These are phyloP conservation scores for Phoebastria nigripes DNA, from an alignment of 2,797 vertebrate species.

Conservation along the genomic window DNA sequence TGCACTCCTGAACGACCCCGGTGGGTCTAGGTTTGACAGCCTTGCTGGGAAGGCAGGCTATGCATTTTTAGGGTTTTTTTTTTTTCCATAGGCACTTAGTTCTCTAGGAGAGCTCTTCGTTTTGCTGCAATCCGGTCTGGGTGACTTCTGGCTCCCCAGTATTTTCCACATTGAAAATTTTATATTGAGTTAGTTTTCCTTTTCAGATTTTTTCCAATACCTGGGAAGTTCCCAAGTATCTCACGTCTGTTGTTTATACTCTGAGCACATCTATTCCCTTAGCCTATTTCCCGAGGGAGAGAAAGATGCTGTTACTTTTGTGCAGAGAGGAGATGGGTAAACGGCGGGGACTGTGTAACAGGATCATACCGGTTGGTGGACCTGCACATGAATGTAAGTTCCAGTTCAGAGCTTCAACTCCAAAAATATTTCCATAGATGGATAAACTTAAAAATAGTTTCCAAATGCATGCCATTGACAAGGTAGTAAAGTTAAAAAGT, in stretches of 20 bases:
- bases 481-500: neutral
- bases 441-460: neutral
- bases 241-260: no score
- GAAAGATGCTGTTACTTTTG: neutral
- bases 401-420: neutral
- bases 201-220: neutral
- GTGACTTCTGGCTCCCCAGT: neutral
- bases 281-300: neutral
- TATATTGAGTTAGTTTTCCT: neutral
- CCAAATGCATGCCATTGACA: neutral
- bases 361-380: neutral
- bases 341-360: no score
- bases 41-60: neutral
- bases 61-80: neutral
- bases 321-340: neutral
- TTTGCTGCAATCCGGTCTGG: neutral
- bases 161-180: neutral
- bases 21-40: neutral
- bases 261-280: neutral
- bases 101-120: neutral
- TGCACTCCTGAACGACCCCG: neutral
- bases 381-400: neutral
- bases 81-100: neutral
- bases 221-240: no score
- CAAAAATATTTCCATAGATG: neutral